Evolutionary conservation across 2,888 invertebrate species (phyloP).

Genomic region (Dioctria linearis): DNA sequence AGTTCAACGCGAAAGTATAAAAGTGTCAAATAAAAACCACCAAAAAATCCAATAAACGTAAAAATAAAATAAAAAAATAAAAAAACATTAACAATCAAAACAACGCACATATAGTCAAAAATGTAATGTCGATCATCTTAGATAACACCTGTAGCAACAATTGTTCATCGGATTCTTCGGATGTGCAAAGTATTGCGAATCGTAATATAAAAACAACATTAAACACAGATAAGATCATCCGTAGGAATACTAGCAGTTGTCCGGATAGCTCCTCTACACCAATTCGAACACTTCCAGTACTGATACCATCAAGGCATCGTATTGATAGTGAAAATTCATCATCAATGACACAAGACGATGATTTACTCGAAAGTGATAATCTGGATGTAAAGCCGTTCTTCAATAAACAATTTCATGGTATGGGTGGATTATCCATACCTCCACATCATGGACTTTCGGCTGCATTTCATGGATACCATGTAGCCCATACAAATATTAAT

Average conservation of each 20-base stretch:
- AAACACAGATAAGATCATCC: background rate
- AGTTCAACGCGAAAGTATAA: too few relatives aligned
- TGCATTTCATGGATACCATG: slow-evolving; percentile 61
- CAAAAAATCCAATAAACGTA: too few relatives aligned
- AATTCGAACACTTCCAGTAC: background rate
- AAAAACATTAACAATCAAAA: background rate
- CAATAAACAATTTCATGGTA: slow-evolving; percentile 55
- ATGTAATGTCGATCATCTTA: slow-evolving; percentile 52
- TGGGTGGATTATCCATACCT: slow-evolving; percentile 60
- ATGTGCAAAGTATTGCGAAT: slow-evolving; percentile 4
- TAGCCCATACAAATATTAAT: slow-evolving; percentile 58
- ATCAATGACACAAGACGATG: slow-evolving; percentile 58
- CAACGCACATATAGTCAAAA: slow-evolving; percentile 1
- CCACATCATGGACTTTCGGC: slow-evolving; percentile 59
- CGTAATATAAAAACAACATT: background rate
- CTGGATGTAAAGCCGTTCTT: slow-evolving; percentile 60
- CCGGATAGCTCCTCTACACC: background rate
- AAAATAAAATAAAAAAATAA: background rate
- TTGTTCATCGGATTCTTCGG: slow-evolving; percentile 39
- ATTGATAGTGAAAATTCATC: slow-evolving; percentile 56
- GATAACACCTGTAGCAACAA: slow-evolving; percentile 2
- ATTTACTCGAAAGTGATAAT: slow-evolving; percentile 55
- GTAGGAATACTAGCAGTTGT: background rate
- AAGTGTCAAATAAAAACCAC: background rate
- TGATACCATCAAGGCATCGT: slow-evolving; percentile 10